Evolutionary conservation across 2,888 invertebrate genomes (phyloP), one percentile per base, ranked within the genome.

Genomic region (Hipparchia semele): DNA sequence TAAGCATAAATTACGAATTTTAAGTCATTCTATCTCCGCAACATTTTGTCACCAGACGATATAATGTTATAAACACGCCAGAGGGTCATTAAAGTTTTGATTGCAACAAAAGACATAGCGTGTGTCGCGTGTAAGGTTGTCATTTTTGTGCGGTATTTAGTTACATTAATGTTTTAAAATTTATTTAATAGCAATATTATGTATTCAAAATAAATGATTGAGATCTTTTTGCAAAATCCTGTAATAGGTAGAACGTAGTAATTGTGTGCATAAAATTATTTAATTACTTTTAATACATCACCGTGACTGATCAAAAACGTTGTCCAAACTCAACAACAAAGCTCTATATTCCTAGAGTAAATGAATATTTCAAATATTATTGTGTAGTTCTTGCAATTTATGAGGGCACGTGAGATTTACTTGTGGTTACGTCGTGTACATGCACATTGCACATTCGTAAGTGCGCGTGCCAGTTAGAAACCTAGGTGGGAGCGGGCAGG

Each of bases 11-110:
- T 60, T 12, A 54, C 39, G 61, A 61, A 45, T 70, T 62, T 64
- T 65, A 74, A 58, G 62, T 45, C 69, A 66, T 66, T 64, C 64
- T 77, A 62, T 64, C 69, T 66, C 72, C 70, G 59, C 70, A 70
- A 73, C 76, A 73, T 77, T 58, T 68, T 68, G 59, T 59, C 73
- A 74, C 51, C 74, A 73, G 84, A 83, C 85, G 86, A 85, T 82
- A 79, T 82, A 86, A 84, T 87, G 77, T 75, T 72, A 78, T 76
- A 71, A 81, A 83, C 91, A 90, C 90, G 91, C 90, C 75, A 90
- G 82, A 79, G 78, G 72, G 81, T 78, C 86, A 87, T 90, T 90
- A 89, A 87, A 88, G 85, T 86, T 83, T 81, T 79, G 78, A 78
- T 77, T 82, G 84, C 84, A 83, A 83, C 81, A 75, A 80, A 77